Conservation (phyloP, 2,888 invertebrate species). For the Drosophila imparisetae region DNA sequence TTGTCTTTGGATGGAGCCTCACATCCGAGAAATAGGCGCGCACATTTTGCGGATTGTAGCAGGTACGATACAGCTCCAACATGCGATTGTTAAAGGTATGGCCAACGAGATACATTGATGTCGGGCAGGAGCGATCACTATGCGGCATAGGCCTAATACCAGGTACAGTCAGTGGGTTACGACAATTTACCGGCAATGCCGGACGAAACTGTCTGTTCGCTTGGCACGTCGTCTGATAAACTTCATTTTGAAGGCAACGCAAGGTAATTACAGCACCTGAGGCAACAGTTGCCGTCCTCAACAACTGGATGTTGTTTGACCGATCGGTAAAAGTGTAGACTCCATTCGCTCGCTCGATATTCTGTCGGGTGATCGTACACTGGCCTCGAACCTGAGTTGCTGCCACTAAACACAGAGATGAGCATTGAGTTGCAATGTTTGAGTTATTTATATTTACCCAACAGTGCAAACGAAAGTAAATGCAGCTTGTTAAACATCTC, state of each 20-base stretch:
- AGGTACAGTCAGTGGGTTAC: neutral
- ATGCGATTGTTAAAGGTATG: constrained; percentile 18
- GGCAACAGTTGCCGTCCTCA: constrained; percentile 18
- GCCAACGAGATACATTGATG: constrained; percentile 37
- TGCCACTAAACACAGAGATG: neutral
- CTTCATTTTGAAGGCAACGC: constrained; percentile 6
- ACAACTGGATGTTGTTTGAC: constrained; percentile 7
- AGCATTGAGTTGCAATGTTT: neutral
- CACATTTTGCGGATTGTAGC: constrained; percentile 5
- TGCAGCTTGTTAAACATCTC: constrained; percentile 3
- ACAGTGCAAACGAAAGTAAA: constrained; percentile 4
- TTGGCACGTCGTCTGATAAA: constrained; percentile 10
- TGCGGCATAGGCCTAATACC: neutral
- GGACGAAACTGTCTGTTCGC: neutral
- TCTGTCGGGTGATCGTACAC: neutral
- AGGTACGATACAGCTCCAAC: constrained; percentile 40
- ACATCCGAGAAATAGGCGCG: constrained; percentile 4
- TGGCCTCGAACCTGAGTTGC: neutral
- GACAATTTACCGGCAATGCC: constrained; percentile 6
- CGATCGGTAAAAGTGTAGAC: constrained; percentile 35
- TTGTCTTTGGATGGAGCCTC: constrained; percentile 2
- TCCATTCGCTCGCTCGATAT: constrained; percentile 38
- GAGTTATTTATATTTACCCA: constrained; percentile 8
- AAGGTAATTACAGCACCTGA: constrained; percentile 6
- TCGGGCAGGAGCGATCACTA: constrained; percentile 29